Evolutionary conservation across 2,797 vertebrate species (phyloP), one percentile per base, ranked within the genome.

Genomic region (Trachurus trachurus): DNA sequence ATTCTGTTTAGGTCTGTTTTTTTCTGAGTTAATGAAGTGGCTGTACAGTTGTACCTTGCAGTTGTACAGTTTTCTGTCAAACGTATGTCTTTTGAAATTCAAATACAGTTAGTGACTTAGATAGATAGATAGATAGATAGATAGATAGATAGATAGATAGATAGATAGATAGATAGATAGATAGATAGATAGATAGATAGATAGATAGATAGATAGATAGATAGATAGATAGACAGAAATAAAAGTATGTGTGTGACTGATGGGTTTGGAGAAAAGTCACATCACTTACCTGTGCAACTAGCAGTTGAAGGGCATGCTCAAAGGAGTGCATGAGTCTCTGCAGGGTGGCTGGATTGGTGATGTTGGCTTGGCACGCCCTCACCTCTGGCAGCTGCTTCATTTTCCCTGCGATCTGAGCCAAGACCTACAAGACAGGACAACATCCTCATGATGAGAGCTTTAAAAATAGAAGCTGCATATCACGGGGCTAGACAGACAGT

Each of bases 361-460:
- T 92, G 78, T 96, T 94, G 17, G 96, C 95, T 85, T 98, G 97
- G 0, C 96, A 96, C 0, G 96, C 92, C 0, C 96, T 95, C 84
- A 98, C 92, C 77, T 97, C 96, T 2, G 97, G 97, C 88, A 98
- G 89, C 22, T 97, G 95, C 82, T 95, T 96, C 90, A 95, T 93
- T 79, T 98, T 98, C 81, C 97, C 97, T 72, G 97, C 96, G 0
- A 99, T 97, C 88, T 98, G 98, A 52, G 95, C 94, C 87, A 97
- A 90, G 5, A 98, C 94, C 76, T 99, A 85, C 78, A 87, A 82
- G 81, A 85, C 84, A 88, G 83, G 72, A 89, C 78, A 74, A 74
- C 50, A 22, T 15, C 22, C 53, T 85, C 80, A 89, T 86, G 80
- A 88, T 56, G 39, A 80, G 73, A 7, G 21, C 63, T 84, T 89